Evolutionary conservation across 2,113 vertebrate genomes (phyloP), one percentile per base, ranked within the genome.

Genomic region (Oreotrochilus melanogaster): DNA sequence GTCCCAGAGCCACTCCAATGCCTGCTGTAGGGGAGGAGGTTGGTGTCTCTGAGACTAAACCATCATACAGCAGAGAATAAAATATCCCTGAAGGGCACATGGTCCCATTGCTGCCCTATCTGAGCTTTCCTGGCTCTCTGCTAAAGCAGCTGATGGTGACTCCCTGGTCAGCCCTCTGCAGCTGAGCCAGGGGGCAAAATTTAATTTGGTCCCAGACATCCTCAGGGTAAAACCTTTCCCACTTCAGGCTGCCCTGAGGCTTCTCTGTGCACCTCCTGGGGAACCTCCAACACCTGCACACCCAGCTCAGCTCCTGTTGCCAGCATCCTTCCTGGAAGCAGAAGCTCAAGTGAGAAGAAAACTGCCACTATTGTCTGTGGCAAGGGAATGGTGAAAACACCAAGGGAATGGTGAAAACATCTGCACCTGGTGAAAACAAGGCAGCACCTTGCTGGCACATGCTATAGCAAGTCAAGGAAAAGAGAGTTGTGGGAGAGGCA

Each of bases 171-270:
- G 58, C 35, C 28, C 42, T 71, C 57, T 50, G 42, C 66, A 65
- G 47, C 47, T 5, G 0, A 56, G 22, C 30, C 24, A 35, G 23
- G 18, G 18, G 22, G 6, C 22, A 50, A 88, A 81, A 75, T 10
- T 9, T 48, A 72, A 30, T 31, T 48, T 0, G 0, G 78, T 33
- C 22, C 31, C 3, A 0, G 14, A 23, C 9, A 22, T 31, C 75
- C 39, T 67, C 66, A 75, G 62, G 21, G 45, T 58, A 66, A 64
- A 78, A 54, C 30, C 23, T 7, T 35, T 33, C 48, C 16, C 33
- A 4, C 14, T 51, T 56, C n/a, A 57, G 45, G 51, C 61, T 93
- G 42, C 48, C 18, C 30, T 8, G 5, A 19, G 22, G 28, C 43
- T 71, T 74, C 58, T 72, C 19, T 67, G 33, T n/a, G 53, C 14